Conservation (phyloP, 2,888 invertebrate genomes). For the Hypsopygia costalis region DNA sequence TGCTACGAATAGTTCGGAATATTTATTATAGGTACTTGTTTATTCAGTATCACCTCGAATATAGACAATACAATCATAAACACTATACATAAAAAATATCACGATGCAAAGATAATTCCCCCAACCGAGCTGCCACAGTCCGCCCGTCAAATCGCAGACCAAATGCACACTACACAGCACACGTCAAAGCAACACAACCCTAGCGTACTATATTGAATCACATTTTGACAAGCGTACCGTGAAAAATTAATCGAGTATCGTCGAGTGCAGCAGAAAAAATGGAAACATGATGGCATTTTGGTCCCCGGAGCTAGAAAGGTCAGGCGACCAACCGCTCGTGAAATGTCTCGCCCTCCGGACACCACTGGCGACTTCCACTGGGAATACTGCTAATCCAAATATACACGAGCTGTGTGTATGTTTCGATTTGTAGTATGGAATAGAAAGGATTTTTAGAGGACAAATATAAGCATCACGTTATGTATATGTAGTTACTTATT, state of each 20-base stretch:
- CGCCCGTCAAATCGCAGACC: constrained; percentile 30
- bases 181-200: constrained; percentile 70
- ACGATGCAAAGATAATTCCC: constrained; percentile 11
- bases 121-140: constrained; percentile 27
- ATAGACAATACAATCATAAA: too few relatives aligned
- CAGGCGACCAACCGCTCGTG: constrained; percentile 66
- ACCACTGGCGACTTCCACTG: constrained; percentile 37
- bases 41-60: too few relatives aligned
- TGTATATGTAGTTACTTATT: too few relatives aligned
- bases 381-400: constrained; percentile 31
- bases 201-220: constrained; percentile 71
- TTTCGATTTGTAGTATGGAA: background rate
- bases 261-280: constrained; percentile 64
- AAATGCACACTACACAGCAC: constrained; percentile 62
- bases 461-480: too few relatives aligned
- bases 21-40: too few relatives aligned
- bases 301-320: constrained; percentile 73
- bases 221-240: constrained; percentile 80
- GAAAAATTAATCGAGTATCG: constrained; percentile 79
- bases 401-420: background rate
- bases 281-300: constrained; percentile 74
- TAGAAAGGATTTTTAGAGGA: too few relatives aligned
- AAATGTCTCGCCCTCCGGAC: constrained; percentile 63
- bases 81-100: too few relatives aligned
- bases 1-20: too few relatives aligned